These are phyloP conservation scores for Cardinalis cardinalis DNA, from an alignment of 2,113 vertebrate genomes.

Conservation along the genomic window DNA sequence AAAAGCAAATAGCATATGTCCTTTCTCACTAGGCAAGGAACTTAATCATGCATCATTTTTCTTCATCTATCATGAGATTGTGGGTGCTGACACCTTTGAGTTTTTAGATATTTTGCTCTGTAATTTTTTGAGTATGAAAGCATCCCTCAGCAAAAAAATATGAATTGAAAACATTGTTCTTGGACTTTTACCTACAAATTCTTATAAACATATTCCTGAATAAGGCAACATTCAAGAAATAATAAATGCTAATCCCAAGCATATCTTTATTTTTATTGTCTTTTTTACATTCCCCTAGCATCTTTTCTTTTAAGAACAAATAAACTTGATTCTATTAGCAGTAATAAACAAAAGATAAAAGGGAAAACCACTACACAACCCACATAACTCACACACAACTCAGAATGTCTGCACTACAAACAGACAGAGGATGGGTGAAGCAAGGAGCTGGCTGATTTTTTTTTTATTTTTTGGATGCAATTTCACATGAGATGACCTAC, in stretches of 20 bases:
- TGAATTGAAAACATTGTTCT: not conserved
- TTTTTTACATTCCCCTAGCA: not conserved
- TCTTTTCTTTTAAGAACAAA: not conserved
- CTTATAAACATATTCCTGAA: not conserved
- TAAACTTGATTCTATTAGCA: not conserved
- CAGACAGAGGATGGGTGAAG: not conserved
- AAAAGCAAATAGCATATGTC: not conserved
- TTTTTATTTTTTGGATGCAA: not conserved
- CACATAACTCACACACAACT: not conserved
- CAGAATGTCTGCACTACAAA: not conserved
- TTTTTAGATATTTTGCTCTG: not conserved
- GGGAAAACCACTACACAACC: accelerated
- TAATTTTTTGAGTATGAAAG: not conserved
- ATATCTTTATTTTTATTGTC: not conserved
- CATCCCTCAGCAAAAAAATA: not conserved
- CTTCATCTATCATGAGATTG: not conserved
- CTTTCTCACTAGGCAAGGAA: not conserved
- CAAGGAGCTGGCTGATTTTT: not conserved
- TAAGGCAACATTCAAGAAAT: not conserved
- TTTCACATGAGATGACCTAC: not conserved
- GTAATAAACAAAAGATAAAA: not conserved
- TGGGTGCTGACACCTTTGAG: not conserved
- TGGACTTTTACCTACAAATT: not conserved
- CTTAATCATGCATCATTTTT: not conserved
- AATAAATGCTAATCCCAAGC: not conserved